These are phyloP conservation scores for Micronisus gabar DNA, from an alignment of 2,113 vertebrate genomes.

Conservation along the genomic window DNA sequence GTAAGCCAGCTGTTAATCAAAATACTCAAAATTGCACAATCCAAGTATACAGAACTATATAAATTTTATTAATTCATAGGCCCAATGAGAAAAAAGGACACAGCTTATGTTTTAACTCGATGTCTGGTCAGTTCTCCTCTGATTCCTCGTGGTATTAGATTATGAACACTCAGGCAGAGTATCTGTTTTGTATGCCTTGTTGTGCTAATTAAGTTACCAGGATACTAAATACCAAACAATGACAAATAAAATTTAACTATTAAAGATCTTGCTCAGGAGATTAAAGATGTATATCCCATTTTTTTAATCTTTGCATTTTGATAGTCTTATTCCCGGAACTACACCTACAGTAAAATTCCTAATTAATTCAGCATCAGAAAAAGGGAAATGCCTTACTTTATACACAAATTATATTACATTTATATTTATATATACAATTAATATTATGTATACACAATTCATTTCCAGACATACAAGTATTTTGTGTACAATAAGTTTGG, in stretches of 20 bases:
- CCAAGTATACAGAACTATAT: background rate
- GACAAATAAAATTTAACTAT: background rate
- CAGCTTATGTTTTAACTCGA: background rate
- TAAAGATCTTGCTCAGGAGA: background rate
- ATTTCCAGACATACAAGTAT: background rate
- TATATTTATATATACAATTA: too few relatives aligned
- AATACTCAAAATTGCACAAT: background rate
- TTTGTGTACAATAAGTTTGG: background rate
- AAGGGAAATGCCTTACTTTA: background rate
- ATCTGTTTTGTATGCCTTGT: conserved; percentile 42
- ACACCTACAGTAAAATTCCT: background rate
- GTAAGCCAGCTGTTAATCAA: background rate
- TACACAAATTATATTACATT: background rate
- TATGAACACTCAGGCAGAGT: conserved; percentile 19
- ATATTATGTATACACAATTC: background rate
- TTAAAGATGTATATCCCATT: background rate
- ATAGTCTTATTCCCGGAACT: background rate
- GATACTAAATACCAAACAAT: conserved; percentile 70
- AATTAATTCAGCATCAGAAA: background rate
- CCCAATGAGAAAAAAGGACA: background rate
- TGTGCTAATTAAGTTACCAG: conserved; percentile 70
- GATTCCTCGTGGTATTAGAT: conserved; percentile 22
- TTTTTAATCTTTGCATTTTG: background rate
- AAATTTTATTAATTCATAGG: background rate
- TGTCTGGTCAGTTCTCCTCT: background rate